Evolutionary conservation across 1,140 invertebrate genomes (phyloP).

Genomic region (Drosophila albomicans): DNA sequence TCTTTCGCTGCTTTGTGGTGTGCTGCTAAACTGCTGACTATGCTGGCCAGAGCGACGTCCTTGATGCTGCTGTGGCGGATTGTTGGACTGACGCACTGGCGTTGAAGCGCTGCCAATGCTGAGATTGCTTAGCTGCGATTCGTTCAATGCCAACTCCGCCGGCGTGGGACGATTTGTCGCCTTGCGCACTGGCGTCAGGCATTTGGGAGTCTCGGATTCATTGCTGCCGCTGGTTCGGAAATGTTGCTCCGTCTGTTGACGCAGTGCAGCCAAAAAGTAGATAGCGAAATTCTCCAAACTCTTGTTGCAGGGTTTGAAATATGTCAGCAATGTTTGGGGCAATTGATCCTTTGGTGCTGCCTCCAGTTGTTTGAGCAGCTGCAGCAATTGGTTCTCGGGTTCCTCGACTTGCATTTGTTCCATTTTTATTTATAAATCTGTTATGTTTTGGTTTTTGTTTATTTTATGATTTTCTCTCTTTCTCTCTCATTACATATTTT

Average conservation of each 20-base stretch:
- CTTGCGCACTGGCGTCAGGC: conserved; percentile 54
- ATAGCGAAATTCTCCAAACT: conserved; percentile 76
- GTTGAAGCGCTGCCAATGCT: conserved; percentile 25
- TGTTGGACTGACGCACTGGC: conserved; percentile 24
- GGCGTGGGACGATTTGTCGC: conserved; percentile 11
- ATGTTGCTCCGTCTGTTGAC: conserved; percentile 66
- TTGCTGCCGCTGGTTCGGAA: conserved; percentile 45
- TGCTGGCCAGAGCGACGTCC: conserved; percentile 42
- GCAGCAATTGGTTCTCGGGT: conserved; percentile 50
- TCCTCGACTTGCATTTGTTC: conserved; percentile 23
- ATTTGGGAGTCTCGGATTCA: conserved; percentile 58
- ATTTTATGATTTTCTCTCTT: conserved; percentile 13
- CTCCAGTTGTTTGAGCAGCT: conserved; percentile 52
- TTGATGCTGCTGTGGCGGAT: not conserved
- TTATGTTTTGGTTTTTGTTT: conserved; percentile 14
- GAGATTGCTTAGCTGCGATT: conserved; percentile 37
- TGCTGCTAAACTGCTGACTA: conserved; percentile 49
- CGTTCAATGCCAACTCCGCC: conserved; percentile 18
- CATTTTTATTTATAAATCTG: conserved; percentile 13
- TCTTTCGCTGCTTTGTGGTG: conserved; percentile 54
- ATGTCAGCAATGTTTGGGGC: conserved; percentile 35
- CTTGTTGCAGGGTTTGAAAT: conserved; percentile 35
- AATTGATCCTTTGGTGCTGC: conserved; percentile 42
- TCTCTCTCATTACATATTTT: conserved; percentile 43
- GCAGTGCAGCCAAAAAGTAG: conserved; percentile 73